Evolutionary conservation across 2,113 vertebrate species (phyloP), one percentile per base, ranked within the genome.

Genomic region (Brachyhypopomus gauderio): DNA sequence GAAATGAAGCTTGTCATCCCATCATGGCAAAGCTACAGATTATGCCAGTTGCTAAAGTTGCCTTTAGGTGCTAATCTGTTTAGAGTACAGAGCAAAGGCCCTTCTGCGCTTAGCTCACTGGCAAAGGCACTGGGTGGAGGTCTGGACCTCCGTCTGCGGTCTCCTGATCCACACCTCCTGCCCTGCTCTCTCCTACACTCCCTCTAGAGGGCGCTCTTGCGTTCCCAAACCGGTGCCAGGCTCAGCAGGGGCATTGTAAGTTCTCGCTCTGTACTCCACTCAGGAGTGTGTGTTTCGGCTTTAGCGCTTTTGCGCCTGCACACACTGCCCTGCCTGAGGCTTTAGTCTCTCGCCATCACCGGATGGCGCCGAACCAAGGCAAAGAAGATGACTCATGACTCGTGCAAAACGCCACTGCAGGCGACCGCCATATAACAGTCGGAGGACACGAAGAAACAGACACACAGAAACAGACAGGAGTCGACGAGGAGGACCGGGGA

Each of bases 321-420:
- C 27, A 72, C 27, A 72, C 79, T 86, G 83, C 45, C 71, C 77
- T 76, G 55, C 81, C 74, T 83, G 34, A 73, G 66, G 76, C 19
- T 83, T 83, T 2, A 73, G 75, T 30, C 71, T 83, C 60, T 86
- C 52, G 77, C 78, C 88, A 87, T 83, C 79, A 73, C 83, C 74
- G 20, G 72, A 88, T 83, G 69, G 85, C 80, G 86, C 82, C 83
- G 82, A 85, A 86, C 85, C 86, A 77, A 89, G 85, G 88, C 88
- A 89, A 71, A 80, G 86, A 80, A 87, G 88, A 88, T 86, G 86
- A 87, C 89, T 85, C 88, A 86, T 89, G 88, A 85, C 74, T 89
- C 90, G 84, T 93, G 92, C 92, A 93, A 89, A 86, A 70, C 73
- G 82, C 66, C 83, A 88, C 86, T 83, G 85, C 80, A 85, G 80